phyloP scores from a whole-genome alignment of 1,140 invertebrate genomes.

The Hyles vespertilio region DNA sequence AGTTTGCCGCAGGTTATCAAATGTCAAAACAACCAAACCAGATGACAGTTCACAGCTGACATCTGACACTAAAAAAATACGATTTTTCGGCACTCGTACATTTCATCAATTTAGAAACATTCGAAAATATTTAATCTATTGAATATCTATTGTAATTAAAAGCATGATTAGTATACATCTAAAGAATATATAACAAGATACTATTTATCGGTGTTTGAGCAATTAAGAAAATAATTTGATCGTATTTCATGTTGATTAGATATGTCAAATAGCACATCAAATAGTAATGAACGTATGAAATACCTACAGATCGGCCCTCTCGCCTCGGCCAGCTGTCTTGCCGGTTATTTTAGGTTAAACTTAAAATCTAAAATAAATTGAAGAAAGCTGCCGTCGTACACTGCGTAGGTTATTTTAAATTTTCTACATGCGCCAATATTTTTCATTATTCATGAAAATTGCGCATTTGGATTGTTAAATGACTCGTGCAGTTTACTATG shows the following conservation, averaged over 20 bases:
- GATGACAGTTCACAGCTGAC: background rate
- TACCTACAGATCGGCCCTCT: constrained; percentile 20
- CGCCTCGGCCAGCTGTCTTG: constrained; percentile 68
- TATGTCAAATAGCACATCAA: too few relatives aligned
- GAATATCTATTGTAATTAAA: too few relatives aligned
- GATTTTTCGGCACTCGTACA: too few relatives aligned
- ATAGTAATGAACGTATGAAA: background rate
- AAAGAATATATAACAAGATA: too few relatives aligned
- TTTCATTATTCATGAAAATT: constrained; percentile 54
- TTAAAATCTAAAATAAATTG: constrained; percentile 70
- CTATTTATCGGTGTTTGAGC: too few relatives aligned
- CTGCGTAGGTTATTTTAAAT: constrained; percentile 71
- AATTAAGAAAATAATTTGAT: too few relatives aligned
- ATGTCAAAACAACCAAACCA: background rate
- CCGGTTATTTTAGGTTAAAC: constrained; percentile 71
- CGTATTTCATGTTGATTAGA: too few relatives aligned
- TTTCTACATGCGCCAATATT: constrained; percentile 55
- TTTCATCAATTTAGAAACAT: too few relatives aligned
- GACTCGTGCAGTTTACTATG: constrained; percentile 30
- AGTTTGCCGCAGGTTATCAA: too few relatives aligned
- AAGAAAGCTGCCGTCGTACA: constrained; percentile 54
- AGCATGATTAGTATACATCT: too few relatives aligned
- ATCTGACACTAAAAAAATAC: too few relatives aligned
- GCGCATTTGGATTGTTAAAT: constrained; percentile 54
- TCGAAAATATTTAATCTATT: too few relatives aligned